Evolutionary conservation across 1,140 invertebrate species (phyloP).

Genomic region (Ceratosolen solmsi): DNA sequence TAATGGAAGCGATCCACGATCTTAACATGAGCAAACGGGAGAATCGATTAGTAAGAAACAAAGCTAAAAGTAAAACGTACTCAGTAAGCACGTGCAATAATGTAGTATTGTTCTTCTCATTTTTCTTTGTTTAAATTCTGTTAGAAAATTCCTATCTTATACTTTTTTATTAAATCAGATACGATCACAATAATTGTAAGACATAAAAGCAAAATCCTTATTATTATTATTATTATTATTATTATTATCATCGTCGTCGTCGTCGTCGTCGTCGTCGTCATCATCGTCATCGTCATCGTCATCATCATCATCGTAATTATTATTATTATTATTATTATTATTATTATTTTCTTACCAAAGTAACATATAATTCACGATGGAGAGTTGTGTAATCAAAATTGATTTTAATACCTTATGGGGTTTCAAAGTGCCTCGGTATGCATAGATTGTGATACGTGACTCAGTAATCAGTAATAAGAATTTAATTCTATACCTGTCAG

Average conservation of each 20-base stretch:
- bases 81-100: constrained; percentile 60
- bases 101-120: constrained; percentile 50
- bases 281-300: no score
- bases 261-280: no score
- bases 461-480: constrained; percentile 20
- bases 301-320: no score
- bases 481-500: constrained; percentile 14
- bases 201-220: no score
- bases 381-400: constrained; percentile 39
- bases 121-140: constrained; percentile 38
- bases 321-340: no score
- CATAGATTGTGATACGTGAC: constrained; percentile 39
- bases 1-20: constrained; percentile 48
- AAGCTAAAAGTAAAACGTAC: constrained; percentile 42
- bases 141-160: constrained; percentile 11
- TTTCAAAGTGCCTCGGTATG: constrained; percentile 40
- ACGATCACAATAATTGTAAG: constrained; percentile 15
- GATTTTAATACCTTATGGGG: constrained; percentile 23
- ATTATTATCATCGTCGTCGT: no score
- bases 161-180: constrained; percentile 26
- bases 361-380: background rate
- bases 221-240: no score
- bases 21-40: constrained; percentile 40
- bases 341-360: constrained; percentile 18
- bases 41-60: constrained; percentile 56